Conservation (phyloP, 2,113 vertebrate genomes). For the Cebus imitator region DNA sequence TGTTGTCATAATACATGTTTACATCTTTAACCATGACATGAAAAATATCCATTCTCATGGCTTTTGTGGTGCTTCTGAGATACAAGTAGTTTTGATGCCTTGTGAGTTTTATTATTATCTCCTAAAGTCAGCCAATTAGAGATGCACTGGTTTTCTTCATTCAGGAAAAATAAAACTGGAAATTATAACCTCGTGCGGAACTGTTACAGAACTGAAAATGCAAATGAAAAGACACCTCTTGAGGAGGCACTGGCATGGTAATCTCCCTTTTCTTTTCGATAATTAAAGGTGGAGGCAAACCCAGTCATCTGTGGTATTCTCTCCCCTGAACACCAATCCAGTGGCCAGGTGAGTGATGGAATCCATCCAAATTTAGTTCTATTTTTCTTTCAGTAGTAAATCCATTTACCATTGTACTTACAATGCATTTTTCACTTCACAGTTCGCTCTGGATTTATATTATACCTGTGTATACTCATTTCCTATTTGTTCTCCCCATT, state of each 20-base stretch:
- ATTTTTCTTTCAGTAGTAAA: neutral
- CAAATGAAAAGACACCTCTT: neutral
- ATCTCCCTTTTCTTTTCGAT: no score
- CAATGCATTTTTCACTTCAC: neutral
- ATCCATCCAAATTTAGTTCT: neutral
- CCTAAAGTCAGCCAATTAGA: neutral
- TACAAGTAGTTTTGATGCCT: neutral
- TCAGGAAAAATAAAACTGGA: neutral
- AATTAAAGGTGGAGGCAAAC: neutral
- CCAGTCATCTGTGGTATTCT: rapidly evolving
- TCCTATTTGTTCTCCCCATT: neutral
- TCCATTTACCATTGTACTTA: neutral
- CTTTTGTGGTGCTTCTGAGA: neutral
- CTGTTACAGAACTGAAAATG: neutral
- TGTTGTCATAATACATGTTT: neutral
- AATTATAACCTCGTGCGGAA: neutral
- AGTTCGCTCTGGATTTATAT: neutral
- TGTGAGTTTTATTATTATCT: neutral
- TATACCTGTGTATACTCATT: rapidly evolving
- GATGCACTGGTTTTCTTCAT: neutral
- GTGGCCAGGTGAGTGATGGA: no score
- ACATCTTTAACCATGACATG: neutral
- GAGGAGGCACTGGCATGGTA: no score
- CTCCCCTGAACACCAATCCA: neutral
- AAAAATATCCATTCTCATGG: neutral